phyloP scores from a whole-genome alignment of 2,113 vertebrate species.

The Trematocara unimaculatum region DNA sequence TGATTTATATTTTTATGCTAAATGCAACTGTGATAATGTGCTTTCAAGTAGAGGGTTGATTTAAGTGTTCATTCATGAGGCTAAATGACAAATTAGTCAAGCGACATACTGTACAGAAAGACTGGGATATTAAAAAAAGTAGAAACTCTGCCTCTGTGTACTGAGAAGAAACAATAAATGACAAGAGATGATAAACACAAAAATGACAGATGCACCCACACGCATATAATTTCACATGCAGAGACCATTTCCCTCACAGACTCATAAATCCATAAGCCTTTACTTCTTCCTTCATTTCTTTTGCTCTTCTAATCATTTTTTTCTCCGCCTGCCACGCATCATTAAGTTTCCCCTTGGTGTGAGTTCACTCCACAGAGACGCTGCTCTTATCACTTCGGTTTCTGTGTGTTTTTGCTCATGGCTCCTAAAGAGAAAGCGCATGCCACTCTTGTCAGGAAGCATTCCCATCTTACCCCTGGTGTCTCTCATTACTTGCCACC shows the following conservation, averaged over 20 bases:
- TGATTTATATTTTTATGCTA: neutral
- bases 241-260: neutral
- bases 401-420: neutral
- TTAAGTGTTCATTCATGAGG: neutral
- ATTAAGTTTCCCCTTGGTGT: slow-evolving; percentile 31
- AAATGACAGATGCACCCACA: neutral
- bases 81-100: neutral
- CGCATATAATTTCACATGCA: neutral
- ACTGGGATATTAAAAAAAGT: neutral
- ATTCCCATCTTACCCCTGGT: neutral
- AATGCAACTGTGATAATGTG: neutral
- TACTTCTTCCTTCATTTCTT: neutral
- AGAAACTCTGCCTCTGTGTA: neutral
- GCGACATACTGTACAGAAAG: neutral
- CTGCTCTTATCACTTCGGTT: neutral
- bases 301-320: neutral
- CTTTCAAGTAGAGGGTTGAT: neutral
- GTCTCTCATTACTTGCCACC: neutral
- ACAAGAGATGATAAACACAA: neutral
- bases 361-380: neutral
- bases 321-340: neutral
- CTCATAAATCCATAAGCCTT: neutral
- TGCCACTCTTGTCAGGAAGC: neutral
- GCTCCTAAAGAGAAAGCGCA: neutral
- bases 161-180: neutral